Conservation (phyloP, 92 coral and sea anemone species). For the Heliopora coerulea region DNA sequence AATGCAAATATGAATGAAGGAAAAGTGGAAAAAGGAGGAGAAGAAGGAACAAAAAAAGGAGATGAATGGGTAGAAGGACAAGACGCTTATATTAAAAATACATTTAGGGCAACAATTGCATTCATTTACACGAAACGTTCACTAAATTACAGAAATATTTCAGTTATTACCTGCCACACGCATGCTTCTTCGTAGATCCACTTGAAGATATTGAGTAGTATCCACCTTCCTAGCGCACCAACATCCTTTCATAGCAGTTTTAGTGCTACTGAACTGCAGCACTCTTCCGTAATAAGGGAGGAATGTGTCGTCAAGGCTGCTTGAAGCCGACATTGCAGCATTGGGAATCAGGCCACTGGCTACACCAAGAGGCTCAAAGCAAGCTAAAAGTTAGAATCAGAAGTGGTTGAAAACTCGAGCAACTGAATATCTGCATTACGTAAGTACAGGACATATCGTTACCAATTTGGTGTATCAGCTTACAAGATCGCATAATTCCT, state of each 20-base stretch:
- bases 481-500: no score
- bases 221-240: slow-evolving; percentile 83
- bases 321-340: slow-evolving; percentile 66
- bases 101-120: no score
- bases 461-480: no score
- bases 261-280: slow-evolving; percentile 50
- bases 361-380: slow-evolving; percentile 87
- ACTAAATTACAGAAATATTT: no score
- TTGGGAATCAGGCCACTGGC: slow-evolving; percentile 68
- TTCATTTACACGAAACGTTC: no score
- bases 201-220: slow-evolving; percentile 64
- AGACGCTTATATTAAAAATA: no score
- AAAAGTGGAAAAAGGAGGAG: not conserved
- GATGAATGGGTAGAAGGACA: no score
- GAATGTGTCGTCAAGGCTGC: slow-evolving; percentile 63
- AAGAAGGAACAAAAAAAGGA: no score
- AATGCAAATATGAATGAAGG: no score
- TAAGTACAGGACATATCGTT: no score
- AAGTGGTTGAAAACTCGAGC: not conserved
- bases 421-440: not conserved
- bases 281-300: slow-evolving; percentile 67
- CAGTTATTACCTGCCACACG: slow-evolving; percentile 75
- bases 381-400: slow-evolving; percentile 50
- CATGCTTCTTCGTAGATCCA: slow-evolving; percentile 78
- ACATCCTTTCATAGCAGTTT: slow-evolving; percentile 61